Evolutionary conservation across 37 sponge, comb jelly and placozoan species (phyloP), one percentile per base, ranked within the genome.

Genomic region (Chondrosia reniformis): DNA sequence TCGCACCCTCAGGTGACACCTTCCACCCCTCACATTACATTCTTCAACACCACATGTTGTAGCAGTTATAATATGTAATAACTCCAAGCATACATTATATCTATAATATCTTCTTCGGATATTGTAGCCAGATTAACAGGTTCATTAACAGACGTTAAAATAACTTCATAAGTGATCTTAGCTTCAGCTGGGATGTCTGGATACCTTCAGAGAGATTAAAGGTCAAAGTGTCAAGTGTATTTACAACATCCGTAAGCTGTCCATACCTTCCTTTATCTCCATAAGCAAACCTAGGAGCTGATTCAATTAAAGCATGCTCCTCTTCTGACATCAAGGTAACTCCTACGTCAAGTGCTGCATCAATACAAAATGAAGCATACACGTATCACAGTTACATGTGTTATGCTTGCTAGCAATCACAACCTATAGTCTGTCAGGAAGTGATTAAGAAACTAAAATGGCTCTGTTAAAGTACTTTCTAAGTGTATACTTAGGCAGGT

Each of bases 261-360:
- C n/a, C n/a, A n/a, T 24, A 88, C 83, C 75, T 81, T 56, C 91
- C 91, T n/a, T 2, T 8, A 27, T 77, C 64, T 45, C 91, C 91
- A 39, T 86, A 86, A 0, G 86, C 87, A 80, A 86, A 91, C 43
- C 87, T 63, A 12, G 84, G 30, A 27, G 31, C 36, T 58, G 87
- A 75, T 45, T 86, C 82, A 0, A 91, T 74, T 25, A 67, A 33
- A 6, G 74, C 67, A 12, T 80, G n/a, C 74, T 91, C 91, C 4
- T 84, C 84, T 9, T 15, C 55, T 41, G 76, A 80, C 91, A 91
- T 91, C n/a, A 91, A 55, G 72, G 57, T 67, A 37, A 76, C 84
- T 28, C 57, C 81, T 13, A 91, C 36, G 74, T 91, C 91, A 75
- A 79, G 75, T n/a, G 91, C 91, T 90, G 76, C 33, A 2, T n/a